These are phyloP conservation scores for Leptoclinus maculatus DNA, from an alignment of 2,797 vertebrate genomes.

Conservation along the genomic window DNA sequence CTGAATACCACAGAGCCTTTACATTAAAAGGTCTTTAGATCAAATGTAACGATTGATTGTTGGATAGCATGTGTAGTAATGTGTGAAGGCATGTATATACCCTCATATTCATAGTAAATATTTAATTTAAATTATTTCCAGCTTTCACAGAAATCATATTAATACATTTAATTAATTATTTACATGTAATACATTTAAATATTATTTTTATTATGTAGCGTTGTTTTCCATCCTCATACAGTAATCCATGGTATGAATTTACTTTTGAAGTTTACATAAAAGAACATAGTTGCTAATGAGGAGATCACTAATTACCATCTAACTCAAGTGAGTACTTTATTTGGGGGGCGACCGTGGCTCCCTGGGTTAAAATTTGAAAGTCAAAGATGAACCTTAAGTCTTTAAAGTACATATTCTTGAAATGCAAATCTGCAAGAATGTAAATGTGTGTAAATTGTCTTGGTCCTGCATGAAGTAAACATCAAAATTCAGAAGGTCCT, in stretches of 20 bases:
- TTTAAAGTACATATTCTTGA: neutral
- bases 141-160: neutral
- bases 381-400: neutral
- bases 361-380: too few relatives aligned
- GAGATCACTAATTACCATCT: neutral
- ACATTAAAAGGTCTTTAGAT: neutral
- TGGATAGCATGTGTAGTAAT: neutral
- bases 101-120: neutral
- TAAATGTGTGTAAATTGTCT: constrained; percentile 54
- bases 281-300: neutral
- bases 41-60: neutral
- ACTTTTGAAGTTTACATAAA: neutral
- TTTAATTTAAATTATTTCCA: neutral
- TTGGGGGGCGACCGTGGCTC: too few relatives aligned
- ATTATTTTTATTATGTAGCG: neutral
- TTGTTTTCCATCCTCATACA: neutral
- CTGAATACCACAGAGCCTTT: neutral
- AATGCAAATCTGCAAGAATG: constrained; percentile 46
- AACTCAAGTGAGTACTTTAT: neutral
- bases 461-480: neutral
- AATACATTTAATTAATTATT: too few relatives aligned
- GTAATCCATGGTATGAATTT: neutral
- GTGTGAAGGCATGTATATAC: neutral
- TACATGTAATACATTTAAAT: too few relatives aligned
- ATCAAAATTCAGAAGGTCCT: neutral